These are phyloP conservation scores for Ictalurus furcatus DNA, from an alignment of 2,113 vertebrate species.

Conservation along the genomic window DNA sequence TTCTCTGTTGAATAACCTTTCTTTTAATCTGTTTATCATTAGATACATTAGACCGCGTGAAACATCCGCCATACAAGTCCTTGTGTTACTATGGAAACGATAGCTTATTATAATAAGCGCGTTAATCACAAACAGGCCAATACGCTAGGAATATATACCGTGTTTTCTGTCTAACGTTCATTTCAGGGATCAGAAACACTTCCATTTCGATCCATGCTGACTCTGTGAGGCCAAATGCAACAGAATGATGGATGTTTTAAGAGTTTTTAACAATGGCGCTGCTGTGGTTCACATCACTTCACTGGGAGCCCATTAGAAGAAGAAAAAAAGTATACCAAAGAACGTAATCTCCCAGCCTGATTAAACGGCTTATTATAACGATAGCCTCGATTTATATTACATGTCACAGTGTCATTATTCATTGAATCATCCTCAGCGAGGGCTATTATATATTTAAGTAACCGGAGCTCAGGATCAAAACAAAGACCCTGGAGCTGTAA, in stretches of 20 bases:
- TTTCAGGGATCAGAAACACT: not conserved
- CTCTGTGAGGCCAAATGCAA: not conserved
- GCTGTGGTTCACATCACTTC: not conserved
- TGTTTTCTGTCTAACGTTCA: not conserved
- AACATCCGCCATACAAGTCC: not conserved
- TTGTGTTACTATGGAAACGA: not conserved
- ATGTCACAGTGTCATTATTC: conserved; percentile 6
- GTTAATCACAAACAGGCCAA: not conserved
- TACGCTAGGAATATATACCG: not conserved
- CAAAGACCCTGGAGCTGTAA: not conserved
- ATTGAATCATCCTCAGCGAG: not conserved
- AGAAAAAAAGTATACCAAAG: not conserved
- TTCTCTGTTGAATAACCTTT: too few species aligned
- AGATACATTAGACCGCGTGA: not conserved
- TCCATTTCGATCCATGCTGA: not conserved
- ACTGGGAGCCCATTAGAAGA: not conserved
- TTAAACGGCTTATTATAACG: not conserved
- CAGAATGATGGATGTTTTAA: not conserved
- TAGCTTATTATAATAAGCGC: not conserved
- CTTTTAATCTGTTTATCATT: not conserved
- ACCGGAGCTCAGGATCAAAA: not conserved
- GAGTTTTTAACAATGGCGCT: not conserved
- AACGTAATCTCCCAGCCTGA: not conserved
- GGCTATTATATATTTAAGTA: too few species aligned
- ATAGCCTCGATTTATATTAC: not conserved